These are phyloP conservation scores for Crotalus helleri DNA, from an alignment of 2,113 vertebrate genomes.

Conservation along the genomic window DNA sequence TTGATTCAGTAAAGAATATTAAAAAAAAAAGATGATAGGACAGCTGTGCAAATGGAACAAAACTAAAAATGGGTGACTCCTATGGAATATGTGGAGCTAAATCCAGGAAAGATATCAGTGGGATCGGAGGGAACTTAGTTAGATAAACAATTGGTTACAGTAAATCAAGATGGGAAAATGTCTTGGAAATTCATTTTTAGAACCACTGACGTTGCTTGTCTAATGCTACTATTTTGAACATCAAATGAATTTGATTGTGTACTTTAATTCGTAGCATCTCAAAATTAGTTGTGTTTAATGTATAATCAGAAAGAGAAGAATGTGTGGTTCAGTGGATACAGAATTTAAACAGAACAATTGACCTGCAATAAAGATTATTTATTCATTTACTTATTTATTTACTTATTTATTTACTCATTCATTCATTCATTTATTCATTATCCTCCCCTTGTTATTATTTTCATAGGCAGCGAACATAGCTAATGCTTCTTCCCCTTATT, in stretches of 20 bases:
- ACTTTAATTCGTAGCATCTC: neutral
- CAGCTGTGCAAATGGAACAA: constrained; percentile 50
- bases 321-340: neutral
- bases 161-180: constrained; percentile 6
- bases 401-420: too few relatives aligned
- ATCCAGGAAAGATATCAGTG: neutral
- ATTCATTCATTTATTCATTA: too few relatives aligned
- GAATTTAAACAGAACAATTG: neutral
- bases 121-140: constrained; percentile 11
- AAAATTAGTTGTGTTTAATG: neutral
- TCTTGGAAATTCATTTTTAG: constrained; percentile 14
- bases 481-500: too few relatives aligned
- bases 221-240: neutral
- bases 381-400: neutral
- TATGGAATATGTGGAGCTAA: constrained; percentile 24
- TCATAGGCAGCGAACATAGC: too few relatives aligned
- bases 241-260: neutral
- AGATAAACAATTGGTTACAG: constrained; percentile 24
- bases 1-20: constrained; percentile 5
- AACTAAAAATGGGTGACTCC: constrained; percentile 39
- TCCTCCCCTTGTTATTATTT: too few relatives aligned
- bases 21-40: constrained; percentile 27
- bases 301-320: neutral
- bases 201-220: constrained; percentile 12
- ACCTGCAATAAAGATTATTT: neutral